Base-by-base conservation (phyloP, 2,113 vertebrate species). In the Microtus richardsoni region DNA sequence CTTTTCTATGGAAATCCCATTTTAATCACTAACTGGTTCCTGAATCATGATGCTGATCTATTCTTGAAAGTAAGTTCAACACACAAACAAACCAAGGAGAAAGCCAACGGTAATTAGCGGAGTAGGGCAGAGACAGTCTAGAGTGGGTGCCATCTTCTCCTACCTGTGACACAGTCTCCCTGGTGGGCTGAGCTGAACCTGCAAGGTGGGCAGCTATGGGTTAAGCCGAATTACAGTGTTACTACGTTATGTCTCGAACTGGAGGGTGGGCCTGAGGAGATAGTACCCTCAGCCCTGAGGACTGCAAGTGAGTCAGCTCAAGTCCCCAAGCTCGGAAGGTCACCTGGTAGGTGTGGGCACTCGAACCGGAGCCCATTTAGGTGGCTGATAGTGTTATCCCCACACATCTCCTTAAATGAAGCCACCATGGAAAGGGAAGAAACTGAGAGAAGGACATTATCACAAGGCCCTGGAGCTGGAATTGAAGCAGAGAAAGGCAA, bases 321-420 rank as follows among this genome's bases (percentile, higher is more conserved):
- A 62, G 94, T 3, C 33, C 58, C 47, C 36, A 62, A 84, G 75
- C 91, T 49, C 71, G 95, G 96, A 71, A 96, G 97, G 88, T 90
- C 93, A 52, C 78, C 12, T 2, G 0, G 0, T 39, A 44, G 30
- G 30, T 88, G 88, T 62, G 24, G 88, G 60, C 78, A 88, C 75
- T 54, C 74, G 47, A 95, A 87, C 47, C 92, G 90, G 91, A 87
- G 95, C 94, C 66, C 24, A 95, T 71, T 49, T 60, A 91, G 79
- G 54, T 58, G 96, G 84, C 95, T 97, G 96, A 95, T 66, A 96
- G 95, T 78, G 96, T 41, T 68, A 66, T 89, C 88, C 64, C 85
- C 80, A 90, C 3, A 12, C 93, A 94, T 96, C 78, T 82, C 89
- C 91, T 90, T 95, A 97, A 96, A 75, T 70, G 73, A 98, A 98